Percentiles rank a stretch among this genome's conserved stretches.
Evolutionary conservation across 2,113 vertebrate genomes (phyloP).

Genomic region (Eira barbara): DNA sequence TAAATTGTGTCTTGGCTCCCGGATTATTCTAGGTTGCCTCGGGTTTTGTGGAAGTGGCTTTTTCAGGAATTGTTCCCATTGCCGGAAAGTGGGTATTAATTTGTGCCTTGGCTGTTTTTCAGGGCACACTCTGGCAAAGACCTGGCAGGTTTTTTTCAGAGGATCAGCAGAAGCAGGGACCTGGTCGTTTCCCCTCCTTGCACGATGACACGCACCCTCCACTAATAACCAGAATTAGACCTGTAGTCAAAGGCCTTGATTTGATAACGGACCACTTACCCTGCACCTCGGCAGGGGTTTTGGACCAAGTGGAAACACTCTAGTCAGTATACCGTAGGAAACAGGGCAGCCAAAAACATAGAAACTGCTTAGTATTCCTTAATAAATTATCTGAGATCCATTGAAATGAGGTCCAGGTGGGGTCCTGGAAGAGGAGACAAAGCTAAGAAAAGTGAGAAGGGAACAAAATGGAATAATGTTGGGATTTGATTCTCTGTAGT

Average conservation of each 20-base stretch:
- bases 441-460: background rate
- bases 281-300: background rate
- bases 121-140: conserved; percentile 42
- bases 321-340: background rate
- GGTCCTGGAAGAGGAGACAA: background rate
- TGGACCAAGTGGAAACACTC: background rate
- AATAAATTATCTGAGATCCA: background rate
- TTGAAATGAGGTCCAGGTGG: background rate
- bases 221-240: background rate
- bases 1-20: conserved; percentile 59
- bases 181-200: background rate
- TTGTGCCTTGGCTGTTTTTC: conserved; percentile 62
- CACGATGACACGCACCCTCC: background rate
- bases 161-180: conserved; percentile 21
- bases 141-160: conserved; percentile 20
- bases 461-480: background rate
- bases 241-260: background rate
- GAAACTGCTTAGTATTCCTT: background rate
- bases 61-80: conserved; percentile 45
- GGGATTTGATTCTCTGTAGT: background rate
- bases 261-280: background rate
- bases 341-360: background rate
- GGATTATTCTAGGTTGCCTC: conserved; percentile 53
- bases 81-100: conserved; percentile 51
- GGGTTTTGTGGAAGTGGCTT: conserved; percentile 49